Evolutionary conservation across 1,140 invertebrate genomes (phyloP).

Genomic region (Branchinecta lynchi): DNA sequence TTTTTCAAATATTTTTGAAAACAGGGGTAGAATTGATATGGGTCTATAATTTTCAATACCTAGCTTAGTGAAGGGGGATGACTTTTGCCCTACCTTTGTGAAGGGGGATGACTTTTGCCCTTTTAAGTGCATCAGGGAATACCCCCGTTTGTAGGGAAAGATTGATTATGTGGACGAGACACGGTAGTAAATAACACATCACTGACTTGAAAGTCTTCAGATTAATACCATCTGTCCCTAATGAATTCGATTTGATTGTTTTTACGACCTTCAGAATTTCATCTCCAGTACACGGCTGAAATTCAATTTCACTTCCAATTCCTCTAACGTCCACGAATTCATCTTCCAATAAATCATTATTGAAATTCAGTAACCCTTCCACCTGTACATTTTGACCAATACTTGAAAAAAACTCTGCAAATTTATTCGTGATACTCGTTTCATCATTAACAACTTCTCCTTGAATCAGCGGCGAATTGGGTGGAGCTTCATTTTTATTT

Average conservation of each 20-base stretch:
- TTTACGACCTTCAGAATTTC: conserved; percentile 6
- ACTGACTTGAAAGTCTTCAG: conserved; percentile 6
- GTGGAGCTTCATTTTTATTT: too few species aligned
- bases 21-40: too few species aligned
- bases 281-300: conserved; percentile 5
- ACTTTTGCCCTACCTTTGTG: neutral
- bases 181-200: conserved; percentile 10
- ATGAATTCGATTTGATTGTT: neutral
- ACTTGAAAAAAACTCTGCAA: conserved; percentile 6
- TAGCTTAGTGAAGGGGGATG: neutral
- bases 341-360: too few species aligned
- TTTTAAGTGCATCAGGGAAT: conserved; percentile 9
- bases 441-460: conserved; percentile 9
- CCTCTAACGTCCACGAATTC: conserved; percentile 1
- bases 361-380: conserved; percentile 4
- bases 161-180: too few species aligned
- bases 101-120: neutral
- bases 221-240: conserved; percentile 1
- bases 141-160: too few species aligned
- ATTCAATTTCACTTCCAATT: conserved; percentile 10
- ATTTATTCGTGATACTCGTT: conserved; percentile 1
- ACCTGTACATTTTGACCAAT: conserved; percentile 6
- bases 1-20: too few species aligned
- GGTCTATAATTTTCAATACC: too few species aligned
- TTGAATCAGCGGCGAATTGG: conserved; percentile 3